Evolutionary conservation across 1,140 invertebrate species (phyloP).

Genomic region (Drosophila bocqueti): DNA sequence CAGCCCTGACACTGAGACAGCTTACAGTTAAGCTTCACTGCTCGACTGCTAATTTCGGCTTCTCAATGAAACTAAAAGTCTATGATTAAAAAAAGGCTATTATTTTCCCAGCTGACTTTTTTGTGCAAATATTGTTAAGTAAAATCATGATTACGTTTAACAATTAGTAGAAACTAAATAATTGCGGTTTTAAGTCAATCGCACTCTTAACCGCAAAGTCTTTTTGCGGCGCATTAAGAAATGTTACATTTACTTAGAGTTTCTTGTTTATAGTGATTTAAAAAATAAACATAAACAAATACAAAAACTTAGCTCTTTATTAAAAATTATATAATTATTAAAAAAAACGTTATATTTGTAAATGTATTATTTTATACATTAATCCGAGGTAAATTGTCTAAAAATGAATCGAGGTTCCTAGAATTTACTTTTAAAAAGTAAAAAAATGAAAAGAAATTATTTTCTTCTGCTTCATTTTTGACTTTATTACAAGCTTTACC

Average conservation of each 20-base stretch:
- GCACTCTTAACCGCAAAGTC: neutral
- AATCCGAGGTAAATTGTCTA: no score
- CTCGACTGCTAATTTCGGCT: conserved; percentile 58
- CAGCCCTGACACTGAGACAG: conserved; percentile 52
- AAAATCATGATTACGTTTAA: neutral
- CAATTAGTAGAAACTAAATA: conserved; percentile 18
- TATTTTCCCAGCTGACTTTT: conserved; percentile 13
- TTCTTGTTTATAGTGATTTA: no score
- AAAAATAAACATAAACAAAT: neutral
- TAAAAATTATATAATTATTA: neutral
- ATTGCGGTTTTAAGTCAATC: neutral
- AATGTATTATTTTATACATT: neutral
- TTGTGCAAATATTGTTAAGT: neutral
- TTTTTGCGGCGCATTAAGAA: neutral
- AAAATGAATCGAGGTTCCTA: no score
- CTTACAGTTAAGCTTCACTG: conserved; percentile 63
- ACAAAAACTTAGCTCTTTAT: neutral
- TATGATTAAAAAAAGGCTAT: conserved; percentile 29
- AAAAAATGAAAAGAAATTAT: no score
- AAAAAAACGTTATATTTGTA: neutral
- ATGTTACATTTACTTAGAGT: neutral
- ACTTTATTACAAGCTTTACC: no score
- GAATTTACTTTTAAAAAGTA: no score
- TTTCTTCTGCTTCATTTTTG: neutral
- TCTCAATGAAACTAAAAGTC: conserved; percentile 56